Evolutionary conservation across 2,888 invertebrate species (phyloP).

Genomic region (Sesamia inferens): DNA sequence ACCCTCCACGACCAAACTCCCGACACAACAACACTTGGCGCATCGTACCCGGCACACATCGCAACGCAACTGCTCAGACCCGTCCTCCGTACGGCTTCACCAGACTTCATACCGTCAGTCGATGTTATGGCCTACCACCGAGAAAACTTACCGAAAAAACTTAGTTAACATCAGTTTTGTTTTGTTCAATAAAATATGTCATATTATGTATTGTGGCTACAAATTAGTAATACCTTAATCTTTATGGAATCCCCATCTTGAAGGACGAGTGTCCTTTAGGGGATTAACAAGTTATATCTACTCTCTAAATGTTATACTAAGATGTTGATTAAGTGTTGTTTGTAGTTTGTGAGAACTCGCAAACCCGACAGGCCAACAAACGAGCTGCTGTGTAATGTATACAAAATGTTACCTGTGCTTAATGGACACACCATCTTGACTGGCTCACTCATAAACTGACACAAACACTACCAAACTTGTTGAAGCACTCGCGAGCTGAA

Average conservation of each 20-base stretch:
- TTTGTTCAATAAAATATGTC: neutral
- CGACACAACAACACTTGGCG: too few relatives aligned
- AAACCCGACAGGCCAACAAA: too few relatives aligned
- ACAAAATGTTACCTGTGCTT: neutral
- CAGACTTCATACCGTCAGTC: too few relatives aligned
- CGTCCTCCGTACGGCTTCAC: too few relatives aligned
- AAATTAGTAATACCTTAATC: neutral
- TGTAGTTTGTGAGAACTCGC: neutral
- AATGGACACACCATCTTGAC: neutral
- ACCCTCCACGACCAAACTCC: too few relatives aligned
- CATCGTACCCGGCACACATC: too few relatives aligned
- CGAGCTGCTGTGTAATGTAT: too few relatives aligned
- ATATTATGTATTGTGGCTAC: neutral
- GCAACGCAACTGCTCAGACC: too few relatives aligned
- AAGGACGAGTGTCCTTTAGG: neutral
- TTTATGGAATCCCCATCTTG: neutral
- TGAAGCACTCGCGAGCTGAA: too few relatives aligned
- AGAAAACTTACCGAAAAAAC: too few relatives aligned
- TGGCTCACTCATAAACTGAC: slow-evolving; percentile 1
- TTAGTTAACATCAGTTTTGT: neutral
- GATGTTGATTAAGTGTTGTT: neutral
- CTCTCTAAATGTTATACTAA: neutral
- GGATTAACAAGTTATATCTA: neutral
- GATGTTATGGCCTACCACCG: too few relatives aligned
- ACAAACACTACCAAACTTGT: neutral